Base-by-base conservation (phyloP, 2,797 vertebrate species). In the Brachyalestes nurse region DNA sequence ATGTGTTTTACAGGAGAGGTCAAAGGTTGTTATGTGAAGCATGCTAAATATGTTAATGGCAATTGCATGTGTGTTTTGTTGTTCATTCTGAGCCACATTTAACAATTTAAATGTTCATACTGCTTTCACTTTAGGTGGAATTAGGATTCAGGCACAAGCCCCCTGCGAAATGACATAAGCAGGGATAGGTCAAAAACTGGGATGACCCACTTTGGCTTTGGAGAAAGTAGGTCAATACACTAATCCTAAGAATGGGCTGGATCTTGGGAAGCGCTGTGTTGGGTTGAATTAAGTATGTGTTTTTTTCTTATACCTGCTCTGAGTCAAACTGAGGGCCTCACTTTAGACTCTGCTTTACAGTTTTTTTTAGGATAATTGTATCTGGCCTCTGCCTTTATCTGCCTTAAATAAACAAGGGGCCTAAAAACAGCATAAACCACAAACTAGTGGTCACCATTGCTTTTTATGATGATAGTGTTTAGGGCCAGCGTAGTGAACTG, bases 181-280 rank as follows among this genome's bases (percentile, higher is more conserved):
- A 28, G 23, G 69, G 58, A 79, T 79, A 72, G 69, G 77, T 79
- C 67, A 69, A 80, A 82, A 85, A 78, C 55, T 82, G 66, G 82
- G 79, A 83, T 79, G 83, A 83, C 83, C 40, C 72, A 86, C 55
- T 79, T 82, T 61, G n/a, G 60, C 10, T 75, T 72, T 25, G 21
- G 62, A 23, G 61, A 77, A 77, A 77, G 34, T 53, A 77, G 57
- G 38, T 66, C 75, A 66, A 28, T 38, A 21, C 62, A 34, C 61
- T 66, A 53, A 53, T 66, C 25, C 72, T 61, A 42, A 74, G 38
- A 74, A 80, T 81, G 75, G 49, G 69, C 72, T 67, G 55, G 73
- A 71, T 83, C 78, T 81, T 83, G 78, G 79, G 58, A 42, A 40
- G 78, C 45, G 28, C 73, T 42, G 67, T 77, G 10, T 53, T 53